Percentiles rank a stretch among this genome's conserved stretches.
These are phyloP conservation scores for Shinisaurus crocodilurus DNA, from an alignment of 2,113 vertebrate genomes.

Conservation along the genomic window DNA sequence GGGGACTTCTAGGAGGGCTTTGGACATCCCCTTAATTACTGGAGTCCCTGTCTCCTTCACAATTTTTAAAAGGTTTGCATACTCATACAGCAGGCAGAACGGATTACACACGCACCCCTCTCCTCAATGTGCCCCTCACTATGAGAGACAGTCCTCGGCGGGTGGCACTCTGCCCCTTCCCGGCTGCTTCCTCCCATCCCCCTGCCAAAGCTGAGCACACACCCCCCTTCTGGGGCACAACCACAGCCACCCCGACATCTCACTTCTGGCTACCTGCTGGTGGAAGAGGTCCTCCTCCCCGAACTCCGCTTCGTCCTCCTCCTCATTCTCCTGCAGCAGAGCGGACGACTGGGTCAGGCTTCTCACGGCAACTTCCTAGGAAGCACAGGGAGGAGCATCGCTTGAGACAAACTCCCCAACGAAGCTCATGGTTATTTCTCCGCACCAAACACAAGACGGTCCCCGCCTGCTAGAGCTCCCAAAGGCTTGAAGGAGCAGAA, in stretches of 20 bases:
- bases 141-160: too few relatives aligned
- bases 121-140: too few relatives aligned
- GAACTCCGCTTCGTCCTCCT: conserved; percentile 85
- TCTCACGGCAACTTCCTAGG: conserved; percentile 91
- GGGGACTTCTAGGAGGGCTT: too few relatives aligned
- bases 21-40: too few relatives aligned
- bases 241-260: too few relatives aligned
- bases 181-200: not conserved
- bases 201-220: not conserved
- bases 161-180: too few relatives aligned
- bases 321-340: conserved; percentile 77
- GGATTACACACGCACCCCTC: too few relatives aligned
- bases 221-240: not conserved
- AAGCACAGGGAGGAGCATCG: not conserved
- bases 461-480: not conserved
- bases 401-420: not conserved
- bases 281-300: conserved; percentile 90
- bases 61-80: too few relatives aligned
- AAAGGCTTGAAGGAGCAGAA: not conserved
- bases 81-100: too few relatives aligned
- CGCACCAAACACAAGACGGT: not conserved
- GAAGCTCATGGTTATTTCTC: not conserved
- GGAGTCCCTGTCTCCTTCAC: too few relatives aligned
- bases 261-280: conserved; percentile 79
- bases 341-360: conserved; percentile 81